Evolutionary conservation across 2,888 invertebrate species (phyloP), one percentile per base, ranked within the genome.

Genomic region (Crioceris asparagi): DNA sequence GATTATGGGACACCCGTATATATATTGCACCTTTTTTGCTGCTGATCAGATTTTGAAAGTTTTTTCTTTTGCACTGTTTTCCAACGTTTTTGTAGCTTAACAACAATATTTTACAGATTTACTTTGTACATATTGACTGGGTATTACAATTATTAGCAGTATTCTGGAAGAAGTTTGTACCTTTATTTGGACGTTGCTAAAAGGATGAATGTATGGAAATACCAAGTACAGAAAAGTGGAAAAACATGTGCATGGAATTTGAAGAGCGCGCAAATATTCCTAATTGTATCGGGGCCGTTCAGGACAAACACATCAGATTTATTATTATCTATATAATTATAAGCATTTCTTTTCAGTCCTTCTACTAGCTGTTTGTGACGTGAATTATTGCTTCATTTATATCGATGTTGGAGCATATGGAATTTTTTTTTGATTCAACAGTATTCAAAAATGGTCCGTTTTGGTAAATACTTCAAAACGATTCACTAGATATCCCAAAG

Each of bases 321-420:
- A 18, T 32, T 17, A 18, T 10, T 3, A 17, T 3, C 18, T 3
- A n/a, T 32, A 17, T 10, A 32, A 32, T 14, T 32, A 32, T n/a
- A 32, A 32, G 18, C 3, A 18, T 10, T 32, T 32, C 18, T 31
- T 32, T 32, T 32, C 32, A 5, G 18, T 10, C 3, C 17, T 32
- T 17, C n/a, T 32, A 17, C 17, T 32, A n/a, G 32, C 32, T 3
- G 18, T 32, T 4, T 32, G 17, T 32, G 32, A 32, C 11, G n/a
- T 3, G 10, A 19, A 18, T 32, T 32, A 17, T 32, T 4, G n/a
- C 3, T 32, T 32, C 18, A 18, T n/a, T 3, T 19, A 6, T 16
- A n/a, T 32, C 4, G 32, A 32, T 32, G 11, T 32, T 32, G 32
- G 18, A 7, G 32, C 32, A 16, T 32, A 32, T 18, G 32, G 32